These are phyloP conservation scores for Exaiptasia diaphana DNA, from an alignment of 64 coral and sea anemone genomes.

Conservation along the genomic window DNA sequence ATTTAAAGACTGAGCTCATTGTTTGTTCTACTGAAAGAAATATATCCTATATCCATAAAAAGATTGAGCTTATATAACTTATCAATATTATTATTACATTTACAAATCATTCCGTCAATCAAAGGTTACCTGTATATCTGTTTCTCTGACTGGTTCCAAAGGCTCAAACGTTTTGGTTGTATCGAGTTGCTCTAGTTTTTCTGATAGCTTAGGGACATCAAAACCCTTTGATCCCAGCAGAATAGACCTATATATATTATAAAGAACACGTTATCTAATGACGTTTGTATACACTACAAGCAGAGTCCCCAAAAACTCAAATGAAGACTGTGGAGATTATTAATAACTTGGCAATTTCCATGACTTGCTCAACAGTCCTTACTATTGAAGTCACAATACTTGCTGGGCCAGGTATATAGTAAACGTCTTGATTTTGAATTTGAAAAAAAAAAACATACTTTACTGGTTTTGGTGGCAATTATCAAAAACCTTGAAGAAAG, in stretches of 20 bases:
- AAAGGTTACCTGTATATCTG: constrained; percentile 97
- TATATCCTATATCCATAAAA: background rate
- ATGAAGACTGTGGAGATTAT: too few relatives aligned
- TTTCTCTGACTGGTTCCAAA: constrained; percentile 91
- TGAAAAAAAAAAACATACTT: too few relatives aligned
- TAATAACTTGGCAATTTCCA: too few relatives aligned
- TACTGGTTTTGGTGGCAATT: too few relatives aligned
- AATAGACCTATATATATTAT: constrained; percentile 72
- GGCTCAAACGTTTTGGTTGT: constrained; percentile 99
- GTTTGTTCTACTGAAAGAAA: too few relatives aligned
- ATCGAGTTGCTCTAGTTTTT: constrained; percentile 90
- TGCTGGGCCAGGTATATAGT: too few relatives aligned
- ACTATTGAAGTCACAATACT: too few relatives aligned
- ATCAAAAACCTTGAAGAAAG: too few relatives aligned
- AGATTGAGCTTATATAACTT: background rate
- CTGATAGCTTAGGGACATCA: constrained; percentile 89
- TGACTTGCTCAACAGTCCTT: too few relatives aligned
- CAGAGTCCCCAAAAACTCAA: background rate
- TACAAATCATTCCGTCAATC: background rate
- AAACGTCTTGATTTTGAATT: too few relatives aligned
- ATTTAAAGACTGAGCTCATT: too few relatives aligned
- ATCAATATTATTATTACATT: too few relatives aligned
- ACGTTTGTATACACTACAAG: background rate
- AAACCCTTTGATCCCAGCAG: constrained; percentile 97
- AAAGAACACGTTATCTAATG: background rate